Conservation (phyloP, 2,888 invertebrate genomes). For the Gastrophysa polygoni region DNA sequence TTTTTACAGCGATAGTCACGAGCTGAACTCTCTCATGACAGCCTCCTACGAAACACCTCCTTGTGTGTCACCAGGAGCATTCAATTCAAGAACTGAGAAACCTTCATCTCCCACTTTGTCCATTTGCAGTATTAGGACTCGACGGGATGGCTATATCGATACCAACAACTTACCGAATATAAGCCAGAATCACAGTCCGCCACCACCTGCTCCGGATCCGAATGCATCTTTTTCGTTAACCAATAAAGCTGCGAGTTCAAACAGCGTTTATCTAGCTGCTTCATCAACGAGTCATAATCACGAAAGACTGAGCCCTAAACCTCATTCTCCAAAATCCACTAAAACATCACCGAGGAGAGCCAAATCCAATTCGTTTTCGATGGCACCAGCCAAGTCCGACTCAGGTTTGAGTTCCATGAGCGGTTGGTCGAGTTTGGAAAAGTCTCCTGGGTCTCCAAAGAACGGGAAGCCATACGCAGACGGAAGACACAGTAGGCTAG, state of each 20-base stretch:
- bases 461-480: slow-evolving; percentile 52
- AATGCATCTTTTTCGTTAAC: slow-evolving; percentile 57
- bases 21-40: slow-evolving; percentile 59
- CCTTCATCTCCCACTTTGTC: slow-evolving; percentile 68
- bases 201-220: slow-evolving; percentile 78
- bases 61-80: slow-evolving; percentile 62
- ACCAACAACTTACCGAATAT: slow-evolving; percentile 41
- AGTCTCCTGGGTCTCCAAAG: slow-evolving; percentile 83
- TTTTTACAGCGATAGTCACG: slow-evolving; percentile 56
- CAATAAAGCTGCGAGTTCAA: slow-evolving; percentile 43
- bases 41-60: slow-evolving; percentile 61
- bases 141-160: slow-evolving; percentile 67
- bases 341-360: slow-evolving; percentile 73
- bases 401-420: slow-evolving; percentile 88
- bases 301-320: slow-evolving; percentile 68
- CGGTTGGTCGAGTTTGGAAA: slow-evolving; percentile 84
- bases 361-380: slow-evolving; percentile 66
- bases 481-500: slow-evolving; percentile 31
- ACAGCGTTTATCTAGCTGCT: slow-evolving; percentile 56
- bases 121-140: slow-evolving; percentile 68
- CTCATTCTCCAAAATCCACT: slow-evolving; percentile 73
- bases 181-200: slow-evolving; percentile 64
- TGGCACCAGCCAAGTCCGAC: slow-evolving; percentile 80
- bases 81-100: slow-evolving; percentile 60
- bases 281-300: slow-evolving; percentile 54